Conservation (phyloP, 2,113 vertebrate genomes). For the Lichenostomus cassidix region DNA sequence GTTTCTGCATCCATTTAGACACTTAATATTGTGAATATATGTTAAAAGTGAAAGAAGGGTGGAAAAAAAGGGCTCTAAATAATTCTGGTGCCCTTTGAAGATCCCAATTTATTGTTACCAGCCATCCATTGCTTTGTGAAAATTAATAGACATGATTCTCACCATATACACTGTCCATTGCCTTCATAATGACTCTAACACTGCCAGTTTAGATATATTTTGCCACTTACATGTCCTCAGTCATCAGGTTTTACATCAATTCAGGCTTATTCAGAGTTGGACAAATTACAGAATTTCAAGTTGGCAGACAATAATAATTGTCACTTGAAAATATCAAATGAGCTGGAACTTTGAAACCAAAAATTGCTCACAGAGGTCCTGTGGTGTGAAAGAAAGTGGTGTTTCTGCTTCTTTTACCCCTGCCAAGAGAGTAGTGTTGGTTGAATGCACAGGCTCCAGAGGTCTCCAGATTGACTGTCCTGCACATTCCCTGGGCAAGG, state of each 20-base stretch:
- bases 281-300: background rate
- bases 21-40: background rate
- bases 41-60: background rate
- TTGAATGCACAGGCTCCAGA: background rate
- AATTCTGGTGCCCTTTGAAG: background rate
- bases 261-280: background rate
- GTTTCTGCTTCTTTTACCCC: background rate
- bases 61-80: background rate
- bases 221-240: background rate
- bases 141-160: background rate
- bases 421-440: background rate
- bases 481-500: background rate
- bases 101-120: background rate
- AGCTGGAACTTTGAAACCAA: background rate
- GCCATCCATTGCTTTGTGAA: background rate
- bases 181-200: background rate
- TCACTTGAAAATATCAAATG: background rate
- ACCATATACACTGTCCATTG: background rate
- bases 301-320: background rate
- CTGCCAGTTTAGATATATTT: background rate
- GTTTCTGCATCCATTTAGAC: conserved; percentile 19
- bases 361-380: background rate
- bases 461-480: background rate
- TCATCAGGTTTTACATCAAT: background rate
- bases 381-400: background rate